A percentile compares a stretch with the other conserved stretches of the same genome.
These are phyloP conservation scores for Dendrolimus pini DNA, from an alignment of 2,888 invertebrate genomes.

Conservation along the genomic window DNA sequence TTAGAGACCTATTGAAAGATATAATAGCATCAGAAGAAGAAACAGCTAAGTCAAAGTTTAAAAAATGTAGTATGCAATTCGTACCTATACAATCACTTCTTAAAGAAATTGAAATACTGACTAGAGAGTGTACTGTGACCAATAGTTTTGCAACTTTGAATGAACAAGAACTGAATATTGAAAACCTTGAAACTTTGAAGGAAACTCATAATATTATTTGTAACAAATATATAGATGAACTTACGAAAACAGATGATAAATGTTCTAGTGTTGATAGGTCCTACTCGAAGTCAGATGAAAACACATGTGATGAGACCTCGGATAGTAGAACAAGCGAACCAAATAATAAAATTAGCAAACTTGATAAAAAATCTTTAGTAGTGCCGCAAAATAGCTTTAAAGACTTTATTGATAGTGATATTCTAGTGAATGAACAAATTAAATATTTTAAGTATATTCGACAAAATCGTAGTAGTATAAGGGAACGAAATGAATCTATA, in stretches of 20 bases:
- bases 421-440: neutral
- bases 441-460: slow-evolving; percentile 1
- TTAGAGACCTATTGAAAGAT: slow-evolving; percentile 21
- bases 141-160: slow-evolving; percentile 13
- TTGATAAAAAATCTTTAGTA: too few relatives aligned
- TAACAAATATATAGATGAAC: too few relatives aligned
- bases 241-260: too few relatives aligned
- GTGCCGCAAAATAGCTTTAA: neutral
- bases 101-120: slow-evolving; percentile 16
- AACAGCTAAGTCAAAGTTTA: neutral
- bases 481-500: slow-evolving; percentile 3
- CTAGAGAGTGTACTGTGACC: slow-evolving; percentile 9
- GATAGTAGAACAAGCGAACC: too few relatives aligned
- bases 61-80: slow-evolving; percentile 16
- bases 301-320: too few relatives aligned
- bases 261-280: neutral
- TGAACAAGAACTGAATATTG: slow-evolving; percentile 20
- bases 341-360: too few relatives aligned
- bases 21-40: slow-evolving; percentile 15
- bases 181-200: slow-evolving; percentile 8
- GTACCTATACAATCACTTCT: slow-evolving; percentile 19
- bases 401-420: neutral
- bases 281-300: too few relatives aligned
- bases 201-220: too few relatives aligned
- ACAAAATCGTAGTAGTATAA: neutral